These are phyloP conservation scores for Gallinago paraguaiae DNA, from an alignment of 2,113 vertebrate genomes.

Conservation along the genomic window DNA sequence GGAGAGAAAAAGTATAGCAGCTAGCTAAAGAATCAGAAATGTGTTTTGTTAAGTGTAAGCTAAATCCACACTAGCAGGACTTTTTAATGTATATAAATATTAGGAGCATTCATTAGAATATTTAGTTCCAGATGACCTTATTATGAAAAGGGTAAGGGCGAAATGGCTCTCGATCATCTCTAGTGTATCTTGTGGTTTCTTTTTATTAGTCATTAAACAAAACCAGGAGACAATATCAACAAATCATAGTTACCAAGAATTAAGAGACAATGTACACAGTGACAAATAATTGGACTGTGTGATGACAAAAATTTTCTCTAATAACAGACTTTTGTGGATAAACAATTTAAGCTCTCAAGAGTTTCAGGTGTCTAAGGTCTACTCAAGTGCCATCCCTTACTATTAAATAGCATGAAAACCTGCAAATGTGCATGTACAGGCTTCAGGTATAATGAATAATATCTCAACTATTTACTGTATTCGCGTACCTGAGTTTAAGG, in stretches of 20 bases:
- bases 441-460: neutral
- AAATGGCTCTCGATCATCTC: neutral
- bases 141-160: neutral
- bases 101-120: neutral
- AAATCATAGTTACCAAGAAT: neutral
- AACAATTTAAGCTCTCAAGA: neutral
- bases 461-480: neutral
- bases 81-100: neutral
- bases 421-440: neutral
- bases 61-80: neutral
- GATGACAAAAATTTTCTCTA: neutral
- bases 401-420: neutral
- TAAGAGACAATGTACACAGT: neutral
- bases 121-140: neutral
- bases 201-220: neutral
- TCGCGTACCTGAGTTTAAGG: conserved; percentile 88
- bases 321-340: neutral
- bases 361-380: neutral
- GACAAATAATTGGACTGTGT: neutral
- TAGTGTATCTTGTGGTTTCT: neutral
- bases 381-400: neutral
- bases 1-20: neutral
- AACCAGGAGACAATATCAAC: neutral
- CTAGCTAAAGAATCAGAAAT: neutral
- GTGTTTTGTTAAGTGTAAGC: neutral